Conservation (phyloP, 64 coral and sea anemone species). For the Stichodactyla helianthus region DNA sequence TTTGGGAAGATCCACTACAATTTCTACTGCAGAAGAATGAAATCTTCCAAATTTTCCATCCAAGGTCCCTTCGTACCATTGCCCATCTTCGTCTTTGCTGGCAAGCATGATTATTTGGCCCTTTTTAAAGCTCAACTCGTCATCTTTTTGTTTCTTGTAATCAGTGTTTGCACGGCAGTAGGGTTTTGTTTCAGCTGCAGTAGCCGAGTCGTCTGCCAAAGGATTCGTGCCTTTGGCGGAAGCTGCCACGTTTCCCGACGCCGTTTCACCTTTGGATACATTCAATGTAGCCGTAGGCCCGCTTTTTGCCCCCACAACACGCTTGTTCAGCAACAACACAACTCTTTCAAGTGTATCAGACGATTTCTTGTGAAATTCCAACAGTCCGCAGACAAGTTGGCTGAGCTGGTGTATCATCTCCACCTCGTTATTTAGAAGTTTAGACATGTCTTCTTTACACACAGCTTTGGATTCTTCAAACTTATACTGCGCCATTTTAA, state of each 20-base stretch:
- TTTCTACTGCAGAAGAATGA: conserved; percentile 54
- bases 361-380: conserved; percentile 91
- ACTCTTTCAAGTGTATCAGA: conserved; percentile 78
- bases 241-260: conserved; percentile 36
- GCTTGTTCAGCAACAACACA: conserved; percentile 64
- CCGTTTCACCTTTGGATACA: neutral
- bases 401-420: conserved; percentile 85
- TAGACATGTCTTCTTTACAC: conserved; percentile 66
- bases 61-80: conserved; percentile 66
- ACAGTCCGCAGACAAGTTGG: conserved; percentile 66
- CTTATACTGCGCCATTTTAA: conserved; percentile 82
- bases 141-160: conserved; percentile 70
- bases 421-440: conserved; percentile 69
- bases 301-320: conserved; percentile 54
- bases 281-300: neutral
- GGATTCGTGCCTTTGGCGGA: conserved; percentile 81
- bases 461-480: conserved; percentile 81
- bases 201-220: conserved; percentile 61
- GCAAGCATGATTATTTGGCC: conserved; percentile 67
- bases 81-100: conserved; percentile 39
- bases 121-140: conserved; percentile 65
- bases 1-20: conserved; percentile 59
- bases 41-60: conserved; percentile 79
- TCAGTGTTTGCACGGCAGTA: conserved; percentile 67
- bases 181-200: conserved; percentile 24